Conservation (phyloP, 2,113 vertebrate species). For the Steatornis caripensis region DNA sequence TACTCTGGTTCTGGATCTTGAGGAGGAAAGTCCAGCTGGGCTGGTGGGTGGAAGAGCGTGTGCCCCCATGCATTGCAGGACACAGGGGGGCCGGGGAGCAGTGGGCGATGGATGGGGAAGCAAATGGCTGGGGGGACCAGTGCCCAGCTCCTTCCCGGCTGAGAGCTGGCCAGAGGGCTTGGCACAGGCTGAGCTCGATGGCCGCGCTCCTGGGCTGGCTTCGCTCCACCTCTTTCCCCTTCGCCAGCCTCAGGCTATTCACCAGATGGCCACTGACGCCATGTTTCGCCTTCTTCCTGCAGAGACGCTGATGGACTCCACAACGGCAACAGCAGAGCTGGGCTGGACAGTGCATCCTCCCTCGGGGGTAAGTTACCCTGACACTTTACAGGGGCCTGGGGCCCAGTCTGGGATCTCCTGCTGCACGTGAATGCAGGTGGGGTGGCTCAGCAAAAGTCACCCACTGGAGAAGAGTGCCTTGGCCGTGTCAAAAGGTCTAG, state of each 20-base stretch:
- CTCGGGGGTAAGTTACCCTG: constrained; percentile 82
- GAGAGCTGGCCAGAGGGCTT: not conserved
- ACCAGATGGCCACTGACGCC: not conserved
- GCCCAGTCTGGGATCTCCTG: not conserved
- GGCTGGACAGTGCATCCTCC: constrained; percentile 91
- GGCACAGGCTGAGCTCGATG: not conserved
- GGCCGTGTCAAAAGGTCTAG: not conserved
- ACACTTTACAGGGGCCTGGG: fast-evolving
- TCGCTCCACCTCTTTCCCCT: not conserved
- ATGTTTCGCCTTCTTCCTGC: constrained; percentile 48
- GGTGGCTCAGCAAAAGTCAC: not conserved
- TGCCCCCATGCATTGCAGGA: not conserved
- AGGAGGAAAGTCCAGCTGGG: not conserved
- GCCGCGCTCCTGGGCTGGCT: not conserved
- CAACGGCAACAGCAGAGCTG: constrained; percentile 92
- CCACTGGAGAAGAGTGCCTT: not conserved
- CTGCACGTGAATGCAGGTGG: fast-evolving
- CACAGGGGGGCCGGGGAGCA: not conserved
- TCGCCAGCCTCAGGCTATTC: not conserved
- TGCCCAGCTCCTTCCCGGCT: not conserved
- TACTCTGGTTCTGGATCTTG: not conserved
- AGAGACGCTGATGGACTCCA: constrained; percentile 97
- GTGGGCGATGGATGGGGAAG: not conserved
- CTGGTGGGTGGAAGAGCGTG: not conserved
- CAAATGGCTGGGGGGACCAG: not conserved